Evolutionary conservation across 2,113 vertebrate genomes (phyloP), one percentile per base, ranked within the genome.

Genomic region (Cynopterus brachyotis): DNA sequence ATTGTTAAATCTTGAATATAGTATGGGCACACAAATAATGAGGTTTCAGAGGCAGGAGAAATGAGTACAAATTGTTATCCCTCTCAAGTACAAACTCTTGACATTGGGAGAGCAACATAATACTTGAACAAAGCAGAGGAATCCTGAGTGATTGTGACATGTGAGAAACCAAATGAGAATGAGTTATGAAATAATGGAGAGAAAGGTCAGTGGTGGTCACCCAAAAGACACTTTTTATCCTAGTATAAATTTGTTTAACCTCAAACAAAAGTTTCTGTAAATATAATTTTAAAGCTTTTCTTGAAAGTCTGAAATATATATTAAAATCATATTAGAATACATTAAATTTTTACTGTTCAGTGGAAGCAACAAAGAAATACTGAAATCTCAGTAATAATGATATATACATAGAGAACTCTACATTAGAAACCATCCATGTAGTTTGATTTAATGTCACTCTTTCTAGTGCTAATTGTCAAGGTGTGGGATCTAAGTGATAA

Each of bases 381-480:
- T 19, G 16, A 80, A 81, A n/a, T 85, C 59, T 94, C 30, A 89
- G 20, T 60, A 42, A 26, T 64, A 92, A 85, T 62, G 5, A 10
- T 75, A 26, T 59, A 53, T 12, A 47, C 30, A 32, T 9, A 24
- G 11, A 64, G 3, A 28, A 86, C 8, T 45, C 2, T 22, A 59
- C 16, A 78, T 57, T 85, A 93, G 64, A 86, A 90, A n/a, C 20
- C 17, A 47, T 42, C 5, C 32, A 66, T 35, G 47, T 67, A 53
- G 35, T 80, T 95, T 98, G 53, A 88, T 90, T 94, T 86, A 90
- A 45, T 91, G 28, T 79, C 69, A 73, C 16, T 3, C 20, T 53
- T 86, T 96, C 70, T 75, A 72, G 30, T 92, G 13, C 57, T 96
- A 95, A 94, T 45, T 86, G 6, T 84, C 45, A 95, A 87, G 13